Evolutionary conservation across 2,113 vertebrate species (phyloP), one percentile per base, ranked within the genome.

Genomic region (Morone chrysops): DNA sequence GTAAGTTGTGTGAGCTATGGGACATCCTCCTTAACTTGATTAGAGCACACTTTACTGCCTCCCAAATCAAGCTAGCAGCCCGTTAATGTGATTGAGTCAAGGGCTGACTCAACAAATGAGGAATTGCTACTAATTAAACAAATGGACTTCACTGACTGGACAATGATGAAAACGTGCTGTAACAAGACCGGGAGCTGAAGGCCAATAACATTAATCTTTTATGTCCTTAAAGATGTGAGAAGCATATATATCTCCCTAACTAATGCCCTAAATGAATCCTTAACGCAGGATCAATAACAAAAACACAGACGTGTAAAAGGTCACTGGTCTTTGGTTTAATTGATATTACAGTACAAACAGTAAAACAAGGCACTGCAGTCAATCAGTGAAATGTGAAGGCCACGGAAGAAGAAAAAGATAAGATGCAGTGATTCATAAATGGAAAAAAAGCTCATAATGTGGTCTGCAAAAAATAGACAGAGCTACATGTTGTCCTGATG

Each of bases 311-410:
- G 82, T 87, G 83, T 85, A 86, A 87, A 91, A 93, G 85, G 50
- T 85, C 80, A 77, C 61, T 70, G 60, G 36, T 83, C 75, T 87
- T 81, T 87, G 83, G 86, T 95, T 94, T 94, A 94, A 94, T 94
- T 75, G 68, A 36, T 56, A 82, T 87, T 73, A 82, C 38, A 75
- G 25, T 41, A 80, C 51, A 93, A 83, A 90, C 31, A 11, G 53
- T 91, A 81, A 90, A 92, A 85, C 62, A 60, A 93, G 81, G 80
- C 79, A 84, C 48, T 18, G 38, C 5, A 60, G 65, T 79, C 66
- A 60, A 45, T 91, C 48, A 61, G 38, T 65, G 70, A 89, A 91
- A 91, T 83, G 66, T 18, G 12, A 53, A 78, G 74, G 59, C 43
- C 18, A 38, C 3, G 4, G n/a, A 79, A 40, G 11, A 75, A 68